Conservation (phyloP, 2,113 vertebrate species). For the Scomber japonicus region DNA sequence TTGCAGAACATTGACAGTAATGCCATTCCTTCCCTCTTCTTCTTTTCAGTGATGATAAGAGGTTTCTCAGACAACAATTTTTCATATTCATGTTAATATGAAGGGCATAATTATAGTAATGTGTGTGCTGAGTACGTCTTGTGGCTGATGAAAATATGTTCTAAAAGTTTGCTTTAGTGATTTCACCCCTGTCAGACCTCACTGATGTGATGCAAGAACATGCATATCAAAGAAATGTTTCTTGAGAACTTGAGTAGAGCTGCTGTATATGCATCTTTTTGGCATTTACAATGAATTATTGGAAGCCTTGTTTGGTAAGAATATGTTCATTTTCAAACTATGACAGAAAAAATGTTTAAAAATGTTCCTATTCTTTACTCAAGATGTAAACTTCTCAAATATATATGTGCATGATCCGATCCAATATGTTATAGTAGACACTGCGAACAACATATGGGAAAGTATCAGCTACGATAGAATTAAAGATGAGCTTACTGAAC, state of each 20-base stretch:
- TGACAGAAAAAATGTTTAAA: background rate
- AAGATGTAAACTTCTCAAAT: no score
- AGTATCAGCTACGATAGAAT: no score
- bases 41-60: background rate
- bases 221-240: background rate
- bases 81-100: conserved; percentile 8
- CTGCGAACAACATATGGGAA: no score
- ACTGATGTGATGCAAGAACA: background rate
- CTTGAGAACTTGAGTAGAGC: background rate
- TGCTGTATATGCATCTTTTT: background rate
- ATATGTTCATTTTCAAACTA: background rate
- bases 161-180: conserved; percentile 30
- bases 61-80: conserved; percentile 20
- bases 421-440: no score
- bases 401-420: no score
- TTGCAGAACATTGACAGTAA: no score
- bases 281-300: conserved; percentile 1
- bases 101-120: conserved; percentile 10
- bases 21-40: no score
- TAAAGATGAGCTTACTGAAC: no score
- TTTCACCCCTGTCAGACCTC: background rate
- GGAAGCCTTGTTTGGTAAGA: background rate
- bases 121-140: conserved; percentile 34
- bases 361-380: no score
- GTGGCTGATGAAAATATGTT: conserved; percentile 18